These are phyloP conservation scores for Stigmatopora argus DNA, from an alignment of 2,113 vertebrate genomes.

Conservation along the genomic window DNA sequence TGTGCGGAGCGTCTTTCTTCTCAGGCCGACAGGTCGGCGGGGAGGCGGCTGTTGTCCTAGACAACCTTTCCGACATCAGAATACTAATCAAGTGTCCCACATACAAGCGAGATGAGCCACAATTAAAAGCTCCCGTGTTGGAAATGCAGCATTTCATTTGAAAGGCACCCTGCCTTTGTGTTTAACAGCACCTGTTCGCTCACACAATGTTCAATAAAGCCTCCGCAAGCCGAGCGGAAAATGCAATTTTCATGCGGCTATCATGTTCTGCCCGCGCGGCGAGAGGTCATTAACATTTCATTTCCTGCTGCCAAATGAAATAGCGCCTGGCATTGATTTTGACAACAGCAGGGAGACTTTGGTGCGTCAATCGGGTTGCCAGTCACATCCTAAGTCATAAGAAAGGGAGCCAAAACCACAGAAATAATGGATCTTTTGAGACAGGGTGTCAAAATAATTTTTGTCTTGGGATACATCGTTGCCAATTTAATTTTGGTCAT, in stretches of 20 bases:
- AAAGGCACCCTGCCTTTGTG: background rate
- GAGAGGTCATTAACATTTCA: conserved; percentile 58
- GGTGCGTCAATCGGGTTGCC: conserved; percentile 20
- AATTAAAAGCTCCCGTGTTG: conserved; percentile 41
- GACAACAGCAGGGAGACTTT: conserved; percentile 14
- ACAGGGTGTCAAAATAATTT: background rate
- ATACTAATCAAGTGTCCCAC: conserved; percentile 59
- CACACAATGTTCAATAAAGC: conserved; percentile 10
- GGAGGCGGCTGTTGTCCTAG: conserved; percentile 50
- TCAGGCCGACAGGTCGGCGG: conserved; percentile 34
- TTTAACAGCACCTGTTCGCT: conserved; percentile 15
- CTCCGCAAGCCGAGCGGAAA: background rate
- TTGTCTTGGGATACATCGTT: too few species aligned
- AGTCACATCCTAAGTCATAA: conserved; percentile 3
- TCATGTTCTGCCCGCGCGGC: conserved; percentile 31
- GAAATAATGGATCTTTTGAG: background rate
- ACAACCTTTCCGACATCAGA: conserved; percentile 43
- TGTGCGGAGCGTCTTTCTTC: conserved; percentile 29
- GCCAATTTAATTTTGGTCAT: too few species aligned
- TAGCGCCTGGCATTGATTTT: conserved; percentile 36
- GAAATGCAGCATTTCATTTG: conserved; percentile 7
- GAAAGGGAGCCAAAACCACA: background rate
- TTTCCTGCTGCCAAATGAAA: conserved; percentile 49
- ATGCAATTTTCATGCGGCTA: conserved; percentile 14
- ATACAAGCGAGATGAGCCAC: conserved; percentile 42